Evolutionary conservation across 1,140 invertebrate genomes (phyloP), one percentile per base, ranked within the genome.

Genomic region (Cotesia chilonis): DNA sequence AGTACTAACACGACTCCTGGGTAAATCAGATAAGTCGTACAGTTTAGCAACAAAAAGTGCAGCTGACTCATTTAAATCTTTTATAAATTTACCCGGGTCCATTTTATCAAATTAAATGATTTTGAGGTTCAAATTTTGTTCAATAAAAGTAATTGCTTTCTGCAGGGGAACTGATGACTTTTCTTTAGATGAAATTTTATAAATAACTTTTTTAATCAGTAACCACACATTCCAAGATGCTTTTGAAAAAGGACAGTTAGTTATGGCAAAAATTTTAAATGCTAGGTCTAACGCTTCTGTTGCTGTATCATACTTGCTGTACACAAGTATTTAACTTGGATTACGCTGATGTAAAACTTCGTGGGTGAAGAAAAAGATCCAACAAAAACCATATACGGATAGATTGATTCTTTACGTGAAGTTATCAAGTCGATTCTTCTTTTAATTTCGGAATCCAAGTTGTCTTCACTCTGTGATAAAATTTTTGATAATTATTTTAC

Each of bases 321-420:
- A n/a, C n/a, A 47, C 10, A 4, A 20, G 10, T 52, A 68, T 52
- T 52, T 7, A 9, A 28, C 51, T 52, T 47, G 51, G 66, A 14
- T 35, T 14, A 68, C 41, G 12, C 51, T 41, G 20, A 51, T 14
- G 35, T 68, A 1, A 68, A 54, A 68, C 1, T 9, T n/a, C 9
- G 66, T 17, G 9, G 66, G 66, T 54, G n/a, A 47, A 4, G 37
- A n/a, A 10, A 9, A 14, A 20, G 10, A 41, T 51, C 66, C 51
- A 17, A 68, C 66, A 68, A 68, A 68, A 7, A 68, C 66, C 66
- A 68, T 52, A n/a, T 9, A 68, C 12, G 41, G 41, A 20, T 68
- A 68, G 20, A 68, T 12, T 6, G 17, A 35, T 52, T 68, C 66
- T 68, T 68, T 68, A 35, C 35, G 51, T 12, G n/a, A 10, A 14